phyloP scores from a whole-genome alignment of 2,113 vertebrate species.

The Dasyornis broadbenti region DNA sequence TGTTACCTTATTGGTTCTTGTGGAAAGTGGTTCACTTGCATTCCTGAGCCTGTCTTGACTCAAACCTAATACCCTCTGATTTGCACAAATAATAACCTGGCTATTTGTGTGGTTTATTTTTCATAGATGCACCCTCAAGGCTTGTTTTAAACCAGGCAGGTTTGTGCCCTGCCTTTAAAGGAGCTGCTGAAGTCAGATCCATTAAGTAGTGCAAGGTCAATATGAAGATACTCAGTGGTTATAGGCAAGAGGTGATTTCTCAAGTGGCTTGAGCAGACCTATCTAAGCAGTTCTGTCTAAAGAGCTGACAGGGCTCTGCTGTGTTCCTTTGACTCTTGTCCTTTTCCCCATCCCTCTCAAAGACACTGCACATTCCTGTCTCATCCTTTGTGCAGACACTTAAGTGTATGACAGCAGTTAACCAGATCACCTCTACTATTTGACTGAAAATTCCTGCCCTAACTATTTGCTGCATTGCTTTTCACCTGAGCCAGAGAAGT shows the following conservation, averaged over 20 bases:
- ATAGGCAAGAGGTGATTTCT: background rate
- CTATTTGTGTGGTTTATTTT: background rate
- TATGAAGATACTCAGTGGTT: background rate
- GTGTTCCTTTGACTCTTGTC: background rate
- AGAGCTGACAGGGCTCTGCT: background rate
- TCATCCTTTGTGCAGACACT: background rate
- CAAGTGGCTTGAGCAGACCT: background rate
- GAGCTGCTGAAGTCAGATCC: background rate
- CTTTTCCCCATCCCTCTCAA: background rate
- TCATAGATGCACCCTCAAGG: background rate
- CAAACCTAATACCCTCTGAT: background rate
- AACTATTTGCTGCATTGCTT: background rate
- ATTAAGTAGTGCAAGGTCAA: background rate
- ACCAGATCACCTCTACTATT: background rate
- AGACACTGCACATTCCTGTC: background rate
- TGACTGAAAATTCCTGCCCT: background rate
- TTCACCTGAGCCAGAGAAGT: background rate
- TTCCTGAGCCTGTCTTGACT: background rate
- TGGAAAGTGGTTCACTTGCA: background rate
- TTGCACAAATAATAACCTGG: background rate
- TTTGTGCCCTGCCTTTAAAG: background rate
- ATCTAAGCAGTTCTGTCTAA: background rate
- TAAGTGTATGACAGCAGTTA: fast-evolving
- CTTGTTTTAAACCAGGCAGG: background rate
- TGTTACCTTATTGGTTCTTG: background rate